Evolutionary conservation across 2,113 vertebrate species (phyloP).

Genomic region (Corapipo altera): DNA sequence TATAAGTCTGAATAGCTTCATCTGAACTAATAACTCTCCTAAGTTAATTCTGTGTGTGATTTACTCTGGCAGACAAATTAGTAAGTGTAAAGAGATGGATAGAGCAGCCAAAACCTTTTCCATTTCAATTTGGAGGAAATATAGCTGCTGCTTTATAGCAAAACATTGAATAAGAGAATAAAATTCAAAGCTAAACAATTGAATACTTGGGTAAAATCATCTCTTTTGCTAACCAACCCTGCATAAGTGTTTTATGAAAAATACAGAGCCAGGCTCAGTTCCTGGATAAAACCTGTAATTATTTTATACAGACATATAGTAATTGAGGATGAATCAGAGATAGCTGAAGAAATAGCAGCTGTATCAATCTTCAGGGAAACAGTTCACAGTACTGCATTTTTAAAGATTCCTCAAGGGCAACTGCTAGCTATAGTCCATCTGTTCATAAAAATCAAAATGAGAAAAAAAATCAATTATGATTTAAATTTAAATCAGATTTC

Average conservation of each 20-base stretch:
- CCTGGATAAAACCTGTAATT: slow-evolving; percentile 55
- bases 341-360: slow-evolving; percentile 44
- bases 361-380: slow-evolving; percentile 59
- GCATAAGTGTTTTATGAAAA: slow-evolving; percentile 5
- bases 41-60: not conserved
- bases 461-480: slow-evolving; percentile 34
- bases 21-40: slow-evolving; percentile 27
- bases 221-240: slow-evolving; percentile 3
- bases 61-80: slow-evolving; percentile 39
- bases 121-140: not conserved
- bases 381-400: slow-evolving; percentile 29
- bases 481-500: slow-evolving; percentile 46
- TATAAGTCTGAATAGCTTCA: slow-evolving; percentile 2
- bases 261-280: not conserved
- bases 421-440: slow-evolving; percentile 33
- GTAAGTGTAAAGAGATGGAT: not conserved
- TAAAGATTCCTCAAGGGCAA: slow-evolving; percentile 52
- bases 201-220: slow-evolving; percentile 25
- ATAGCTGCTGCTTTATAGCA: not conserved
- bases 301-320: slow-evolving; percentile 57
- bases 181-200: slow-evolving; percentile 34
- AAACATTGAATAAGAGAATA: slow-evolving; percentile 27
- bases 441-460: slow-evolving; percentile 45
- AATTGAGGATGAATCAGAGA: slow-evolving; percentile 62
- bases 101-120: slow-evolving; percentile 15